Evolutionary conservation across 2,113 vertebrate genomes (phyloP).

Genomic region (Bothrops jararaca): DNA sequence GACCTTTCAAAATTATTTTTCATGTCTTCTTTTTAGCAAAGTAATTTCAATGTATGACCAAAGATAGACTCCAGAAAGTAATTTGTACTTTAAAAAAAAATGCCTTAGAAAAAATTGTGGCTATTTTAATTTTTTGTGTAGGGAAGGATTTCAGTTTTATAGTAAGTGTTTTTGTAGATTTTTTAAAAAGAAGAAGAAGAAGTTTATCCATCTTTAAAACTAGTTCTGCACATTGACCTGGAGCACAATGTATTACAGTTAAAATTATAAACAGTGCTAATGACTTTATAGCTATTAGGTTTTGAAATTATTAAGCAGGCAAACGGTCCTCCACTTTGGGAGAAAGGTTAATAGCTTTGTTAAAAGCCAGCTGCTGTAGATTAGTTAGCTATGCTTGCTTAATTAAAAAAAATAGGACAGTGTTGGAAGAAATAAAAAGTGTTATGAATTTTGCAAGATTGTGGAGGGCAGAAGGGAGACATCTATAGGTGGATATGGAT

Average conservation of each 20-base stretch:
- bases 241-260: background rate
- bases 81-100: background rate
- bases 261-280: background rate
- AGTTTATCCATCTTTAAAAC: background rate
- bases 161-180: background rate
- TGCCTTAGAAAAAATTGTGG: background rate
- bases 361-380: background rate
- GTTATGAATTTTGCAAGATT: background rate
- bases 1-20: background rate
- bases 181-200: background rate
- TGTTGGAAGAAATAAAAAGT: background rate
- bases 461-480: background rate
- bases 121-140: background rate
- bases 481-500: background rate
- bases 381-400: conserved; percentile 2
- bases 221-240: background rate
- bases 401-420: background rate
- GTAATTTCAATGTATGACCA: background rate
- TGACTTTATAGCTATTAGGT: background rate
- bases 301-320: background rate
- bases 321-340: background rate
- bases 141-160: background rate
- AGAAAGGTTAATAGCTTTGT: background rate
- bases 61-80: background rate
- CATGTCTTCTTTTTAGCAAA: background rate